These are phyloP conservation scores for Tetrao urogallus DNA, from an alignment of 2,113 vertebrate species.

Conservation along the genomic window DNA sequence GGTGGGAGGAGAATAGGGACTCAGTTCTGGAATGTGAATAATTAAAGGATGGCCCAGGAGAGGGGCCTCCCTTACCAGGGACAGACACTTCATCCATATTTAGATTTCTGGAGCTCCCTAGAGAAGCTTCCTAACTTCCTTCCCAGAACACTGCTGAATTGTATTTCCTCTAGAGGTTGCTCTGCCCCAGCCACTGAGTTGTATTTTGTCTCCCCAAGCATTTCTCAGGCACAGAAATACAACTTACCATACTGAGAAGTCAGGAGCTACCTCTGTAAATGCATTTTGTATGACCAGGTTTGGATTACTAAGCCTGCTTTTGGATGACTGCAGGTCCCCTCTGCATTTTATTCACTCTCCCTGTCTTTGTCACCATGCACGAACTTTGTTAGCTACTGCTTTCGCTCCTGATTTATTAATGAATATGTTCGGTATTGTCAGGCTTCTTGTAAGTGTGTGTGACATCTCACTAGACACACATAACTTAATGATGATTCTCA, in stretches of 20 bases:
- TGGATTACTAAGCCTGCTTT: background rate
- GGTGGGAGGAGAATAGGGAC: background rate
- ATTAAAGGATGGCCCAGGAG: background rate
- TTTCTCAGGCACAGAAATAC: background rate
- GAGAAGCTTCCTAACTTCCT: background rate
- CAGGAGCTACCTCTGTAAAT: background rate
- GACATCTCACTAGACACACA: background rate
- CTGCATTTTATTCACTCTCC: background rate
- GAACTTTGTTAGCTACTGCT: background rate
- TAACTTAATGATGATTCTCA: background rate
- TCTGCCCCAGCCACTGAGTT: background rate
- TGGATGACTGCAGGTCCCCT: background rate
- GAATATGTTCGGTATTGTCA: background rate
- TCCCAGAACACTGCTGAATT: background rate
- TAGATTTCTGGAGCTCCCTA: background rate
- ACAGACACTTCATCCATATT: background rate
- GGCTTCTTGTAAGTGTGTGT: background rate
- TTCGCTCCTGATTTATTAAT: background rate
- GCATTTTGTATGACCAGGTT: rapidly evolving
- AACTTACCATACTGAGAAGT: background rate
- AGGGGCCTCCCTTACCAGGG: background rate
- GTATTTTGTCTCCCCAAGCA: background rate
- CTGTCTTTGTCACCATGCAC: background rate
- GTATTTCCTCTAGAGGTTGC: background rate
- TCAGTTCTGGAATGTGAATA: background rate